Evolutionary conservation across 2,888 invertebrate species (phyloP).

Genomic region (Hypomecis punctinalis): DNA sequence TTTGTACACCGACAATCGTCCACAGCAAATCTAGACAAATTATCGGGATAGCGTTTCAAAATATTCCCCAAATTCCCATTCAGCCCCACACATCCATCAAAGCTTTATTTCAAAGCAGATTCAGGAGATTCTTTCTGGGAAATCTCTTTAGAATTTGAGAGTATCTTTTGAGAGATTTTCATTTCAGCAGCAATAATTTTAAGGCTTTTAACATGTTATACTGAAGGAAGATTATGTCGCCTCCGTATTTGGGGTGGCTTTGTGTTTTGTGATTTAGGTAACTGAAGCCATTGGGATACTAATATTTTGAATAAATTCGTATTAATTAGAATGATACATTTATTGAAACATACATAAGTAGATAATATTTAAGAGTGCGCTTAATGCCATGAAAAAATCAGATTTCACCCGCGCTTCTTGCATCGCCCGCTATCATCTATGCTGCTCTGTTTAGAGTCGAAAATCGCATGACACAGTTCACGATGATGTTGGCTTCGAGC

Average conservation of each 20-base stretch:
- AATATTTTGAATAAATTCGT: too few species aligned
- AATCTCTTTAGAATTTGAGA: slow-evolving; percentile 22
- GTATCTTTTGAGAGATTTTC: slow-evolving; percentile 22
- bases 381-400: too few species aligned
- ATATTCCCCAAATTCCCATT: slow-evolving; percentile 4
- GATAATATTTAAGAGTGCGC: too few species aligned
- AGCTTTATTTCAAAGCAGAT: slow-evolving; percentile 10
- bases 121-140: slow-evolving; percentile 6
- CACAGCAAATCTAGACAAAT: slow-evolving; percentile 1
- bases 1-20: not conserved
- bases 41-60: not conserved
- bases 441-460: too few species aligned
- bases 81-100: slow-evolving; percentile 21
- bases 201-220: slow-evolving; percentile 31
- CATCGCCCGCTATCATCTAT: too few species aligned
- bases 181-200: slow-evolving; percentile 30
- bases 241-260: slow-evolving; percentile 5
- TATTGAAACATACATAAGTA: too few species aligned
- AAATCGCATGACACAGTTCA: too few species aligned
- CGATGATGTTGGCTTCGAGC: too few species aligned
- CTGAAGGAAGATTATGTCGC: slow-evolving; percentile 25
- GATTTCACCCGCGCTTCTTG: too few species aligned
- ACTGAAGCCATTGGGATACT: too few species aligned
- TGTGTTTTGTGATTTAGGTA: not conserved
- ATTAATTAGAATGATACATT: too few species aligned